phyloP scores from a whole-genome alignment of 2,113 vertebrate genomes.

The Bubo bubo region DNA sequence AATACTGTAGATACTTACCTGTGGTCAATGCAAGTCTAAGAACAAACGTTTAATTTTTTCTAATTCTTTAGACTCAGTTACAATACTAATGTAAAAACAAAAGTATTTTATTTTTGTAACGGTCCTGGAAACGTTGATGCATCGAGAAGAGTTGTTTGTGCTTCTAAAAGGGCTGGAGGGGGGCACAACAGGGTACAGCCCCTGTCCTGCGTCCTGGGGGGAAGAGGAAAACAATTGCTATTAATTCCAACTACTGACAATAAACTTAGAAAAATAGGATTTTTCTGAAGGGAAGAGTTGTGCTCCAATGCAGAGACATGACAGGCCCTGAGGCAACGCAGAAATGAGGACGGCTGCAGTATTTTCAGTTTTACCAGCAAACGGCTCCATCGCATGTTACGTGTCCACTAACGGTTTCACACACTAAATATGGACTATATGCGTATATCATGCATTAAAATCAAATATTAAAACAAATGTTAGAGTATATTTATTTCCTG shows the following conservation, averaged over 20 bases:
- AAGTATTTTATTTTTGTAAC: constrained; percentile 63
- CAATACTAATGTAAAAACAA: background rate
- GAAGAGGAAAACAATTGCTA: fast-evolving
- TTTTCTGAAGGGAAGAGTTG: background rate
- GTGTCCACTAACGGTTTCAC: background rate
- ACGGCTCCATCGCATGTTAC: background rate
- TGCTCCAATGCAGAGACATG: fast-evolving
- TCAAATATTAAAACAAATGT: background rate
- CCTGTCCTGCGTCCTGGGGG: fast-evolving
- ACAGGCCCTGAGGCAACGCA: background rate
- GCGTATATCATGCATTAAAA: background rate
- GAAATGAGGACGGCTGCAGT: fast-evolving
- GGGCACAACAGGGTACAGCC: background rate
- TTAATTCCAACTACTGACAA: background rate
- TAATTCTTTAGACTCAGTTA: background rate
- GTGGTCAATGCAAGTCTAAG: background rate
- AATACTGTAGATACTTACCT: constrained; percentile 28
- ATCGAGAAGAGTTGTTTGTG: background rate
- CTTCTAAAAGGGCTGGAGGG: background rate
- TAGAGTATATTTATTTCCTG: background rate
- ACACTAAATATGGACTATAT: fast-evolving
- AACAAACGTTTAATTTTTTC: background rate
- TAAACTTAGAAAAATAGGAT: fast-evolving
- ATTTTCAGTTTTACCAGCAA: background rate
- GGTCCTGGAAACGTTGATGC: background rate